Conservation (phyloP, 1,140 invertebrate genomes). For the Sycophaga agraensis region DNA sequence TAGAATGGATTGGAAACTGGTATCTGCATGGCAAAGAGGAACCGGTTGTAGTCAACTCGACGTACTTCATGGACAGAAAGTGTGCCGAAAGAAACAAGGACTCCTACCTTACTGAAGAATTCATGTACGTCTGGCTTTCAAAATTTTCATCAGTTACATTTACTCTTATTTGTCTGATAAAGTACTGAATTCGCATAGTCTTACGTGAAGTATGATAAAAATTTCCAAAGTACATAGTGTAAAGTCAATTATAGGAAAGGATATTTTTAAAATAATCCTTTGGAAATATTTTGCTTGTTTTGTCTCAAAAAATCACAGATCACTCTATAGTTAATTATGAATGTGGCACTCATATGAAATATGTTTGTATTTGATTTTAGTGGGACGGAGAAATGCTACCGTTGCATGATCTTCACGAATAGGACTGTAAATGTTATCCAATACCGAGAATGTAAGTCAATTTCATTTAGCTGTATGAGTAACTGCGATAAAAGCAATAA, state of each 20-base stretch:
- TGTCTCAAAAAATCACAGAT: too few relatives aligned
- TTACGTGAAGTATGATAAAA: too few relatives aligned
- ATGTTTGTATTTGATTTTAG: too few relatives aligned
- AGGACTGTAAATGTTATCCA: slow-evolving; percentile 66
- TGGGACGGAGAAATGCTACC: too few relatives aligned
- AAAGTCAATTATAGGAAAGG: too few relatives aligned
- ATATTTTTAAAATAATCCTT: too few relatives aligned
- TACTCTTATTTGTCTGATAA: too few relatives aligned
- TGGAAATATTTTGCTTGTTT: too few relatives aligned
- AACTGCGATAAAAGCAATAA: slow-evolving; percentile 10
- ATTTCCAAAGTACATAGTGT: too few relatives aligned
- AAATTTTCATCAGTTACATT: not conserved
- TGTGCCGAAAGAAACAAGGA: slow-evolving; percentile 55
- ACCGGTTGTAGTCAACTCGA: slow-evolving; percentile 53
- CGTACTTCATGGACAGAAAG: slow-evolving; percentile 52
- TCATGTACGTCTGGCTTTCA: slow-evolving; percentile 42
- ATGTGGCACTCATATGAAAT: too few relatives aligned
- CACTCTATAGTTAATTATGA: too few relatives aligned
- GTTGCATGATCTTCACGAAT: slow-evolving; percentile 66
- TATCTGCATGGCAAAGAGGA: slow-evolving; percentile 55
- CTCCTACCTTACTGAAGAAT: slow-evolving; percentile 54
- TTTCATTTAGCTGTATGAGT: slow-evolving; percentile 23
- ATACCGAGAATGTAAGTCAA: slow-evolving; percentile 67
- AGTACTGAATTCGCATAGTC: too few relatives aligned
- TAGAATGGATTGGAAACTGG: slow-evolving; percentile 59